Base-by-base conservation (phyloP, 2,797 vertebrate genomes). In the Podargus strigoides region DNA sequence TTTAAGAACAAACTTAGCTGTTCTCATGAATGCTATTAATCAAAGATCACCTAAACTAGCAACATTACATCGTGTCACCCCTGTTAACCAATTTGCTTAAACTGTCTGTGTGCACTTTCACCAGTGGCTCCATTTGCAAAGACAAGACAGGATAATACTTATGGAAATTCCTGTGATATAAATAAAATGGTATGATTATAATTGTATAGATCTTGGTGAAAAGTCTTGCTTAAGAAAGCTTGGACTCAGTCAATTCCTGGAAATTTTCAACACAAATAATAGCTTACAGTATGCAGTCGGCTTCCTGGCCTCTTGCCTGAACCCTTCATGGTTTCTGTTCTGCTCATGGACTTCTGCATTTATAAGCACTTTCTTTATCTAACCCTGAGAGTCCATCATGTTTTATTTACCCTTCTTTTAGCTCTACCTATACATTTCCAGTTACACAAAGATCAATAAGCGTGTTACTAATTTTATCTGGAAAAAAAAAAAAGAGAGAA, bases 401-500 rank as follows among this genome's bases (percentile, higher is more conserved):
- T 89, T 96, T 95, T 95, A 96, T 94, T 94, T 96, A 92, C 87
- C 77, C 68, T 86, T 81, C 86, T 87, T 95, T 96, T 93, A 94
- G 79, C 58, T 86, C 63, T 92, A 67, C 39, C 42, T 91, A 41
- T 78, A 63, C 70, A 21, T 87, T 91, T 95, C 85, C 59, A 91
- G 67, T 75, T 88, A 47, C 24, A 34, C 21, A 32, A 27, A 90
- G 92, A 94, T 94, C 87, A 17, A 96, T 95, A 53, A 39, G 23
- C 0, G 0, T 0, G 1, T 80, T 76, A 73, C 89, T 97, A 95
- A 95, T 96, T 96, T 96, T 94, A 70, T 64, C 91, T 10, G 50
- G 36, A 9, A 41, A 22, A 55, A 76, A 42, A 76, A 47, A 69
- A 44, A 44, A 44, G 19, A 58, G 19, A 28, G 21, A 73, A 87